Evolutionary conservation across 2,113 vertebrate species (phyloP).

Genomic region (Elaphurus davidianus): DNA sequence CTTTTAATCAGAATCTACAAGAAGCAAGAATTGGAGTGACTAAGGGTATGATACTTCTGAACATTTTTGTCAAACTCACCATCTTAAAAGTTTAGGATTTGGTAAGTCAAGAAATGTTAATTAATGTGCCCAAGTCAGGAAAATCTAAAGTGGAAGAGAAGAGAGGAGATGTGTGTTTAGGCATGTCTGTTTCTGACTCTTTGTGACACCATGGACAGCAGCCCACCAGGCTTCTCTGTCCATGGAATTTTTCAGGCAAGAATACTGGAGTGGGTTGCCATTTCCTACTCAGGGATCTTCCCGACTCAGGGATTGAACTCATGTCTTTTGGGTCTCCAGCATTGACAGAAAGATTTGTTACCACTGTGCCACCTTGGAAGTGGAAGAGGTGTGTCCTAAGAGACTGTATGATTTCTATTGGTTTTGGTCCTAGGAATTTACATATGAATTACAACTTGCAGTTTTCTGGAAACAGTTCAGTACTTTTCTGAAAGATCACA

Average conservation of each 20-base stretch:
- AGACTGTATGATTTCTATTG: neutral
- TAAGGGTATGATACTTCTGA: neutral
- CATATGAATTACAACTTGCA: neutral
- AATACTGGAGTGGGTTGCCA: neutral
- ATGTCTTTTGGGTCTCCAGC: neutral
- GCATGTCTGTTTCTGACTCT: neutral
- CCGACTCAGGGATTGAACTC: fast-evolving
- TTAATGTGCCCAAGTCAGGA: neutral
- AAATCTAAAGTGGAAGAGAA: neutral
- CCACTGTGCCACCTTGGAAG: neutral
- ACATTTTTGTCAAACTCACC: neutral
- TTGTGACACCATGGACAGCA: neutral
- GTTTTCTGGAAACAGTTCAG: neutral
- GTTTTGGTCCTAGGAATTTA: neutral
- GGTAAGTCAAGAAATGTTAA: neutral
- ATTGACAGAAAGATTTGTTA: neutral
- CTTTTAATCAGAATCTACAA: neutral
- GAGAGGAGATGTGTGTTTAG: neutral
- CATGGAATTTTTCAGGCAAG: neutral
- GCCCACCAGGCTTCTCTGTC: neutral
- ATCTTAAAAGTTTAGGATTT: neutral
- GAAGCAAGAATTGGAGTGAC: neutral
- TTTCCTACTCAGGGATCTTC: neutral
- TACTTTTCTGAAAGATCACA: neutral
- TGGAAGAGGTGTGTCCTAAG: neutral